phyloP scores from a whole-genome alignment of 2,888 invertebrate genomes.

The Octonoba sinensis region DNA sequence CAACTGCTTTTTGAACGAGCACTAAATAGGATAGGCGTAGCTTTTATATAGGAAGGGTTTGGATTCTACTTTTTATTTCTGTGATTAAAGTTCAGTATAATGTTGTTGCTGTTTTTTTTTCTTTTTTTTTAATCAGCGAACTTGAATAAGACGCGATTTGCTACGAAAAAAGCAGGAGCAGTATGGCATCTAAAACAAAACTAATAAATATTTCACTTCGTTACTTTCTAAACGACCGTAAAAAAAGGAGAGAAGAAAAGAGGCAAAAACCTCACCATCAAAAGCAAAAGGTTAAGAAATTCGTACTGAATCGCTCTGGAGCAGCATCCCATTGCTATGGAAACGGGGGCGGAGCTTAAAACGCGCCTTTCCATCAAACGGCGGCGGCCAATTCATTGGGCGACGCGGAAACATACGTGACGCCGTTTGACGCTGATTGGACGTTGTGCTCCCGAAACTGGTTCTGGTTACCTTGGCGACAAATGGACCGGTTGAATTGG shows the following conservation, averaged over 20 bases:
- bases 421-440: constrained; percentile 63
- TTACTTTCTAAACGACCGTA: constrained; percentile 40
- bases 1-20: not conserved
- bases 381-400: constrained; percentile 60
- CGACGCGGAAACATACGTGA: constrained; percentile 61
- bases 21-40: too few relatives aligned
- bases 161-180: constrained; percentile 18
- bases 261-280: not conserved
- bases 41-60: too few relatives aligned
- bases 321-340: constrained; percentile 38
- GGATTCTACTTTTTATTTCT: too few relatives aligned
- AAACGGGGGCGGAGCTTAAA: constrained; percentile 43
- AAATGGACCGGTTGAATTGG: constrained; percentile 60
- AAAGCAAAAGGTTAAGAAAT: not conserved
- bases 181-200: constrained; percentile 4
- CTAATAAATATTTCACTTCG: constrained; percentile 62
- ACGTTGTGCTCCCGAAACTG: constrained; percentile 41
- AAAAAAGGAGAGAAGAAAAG: constrained; percentile 12
- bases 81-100: constrained; percentile 53
- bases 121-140: constrained; percentile 12
- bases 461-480: constrained; percentile 57
- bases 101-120: constrained; percentile 30
- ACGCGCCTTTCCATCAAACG: constrained; percentile 57
- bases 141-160: constrained; percentile 31
- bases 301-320: not conserved